phyloP scores from a whole-genome alignment of 2,113 vertebrate species.

The Gavia stellata region DNA sequence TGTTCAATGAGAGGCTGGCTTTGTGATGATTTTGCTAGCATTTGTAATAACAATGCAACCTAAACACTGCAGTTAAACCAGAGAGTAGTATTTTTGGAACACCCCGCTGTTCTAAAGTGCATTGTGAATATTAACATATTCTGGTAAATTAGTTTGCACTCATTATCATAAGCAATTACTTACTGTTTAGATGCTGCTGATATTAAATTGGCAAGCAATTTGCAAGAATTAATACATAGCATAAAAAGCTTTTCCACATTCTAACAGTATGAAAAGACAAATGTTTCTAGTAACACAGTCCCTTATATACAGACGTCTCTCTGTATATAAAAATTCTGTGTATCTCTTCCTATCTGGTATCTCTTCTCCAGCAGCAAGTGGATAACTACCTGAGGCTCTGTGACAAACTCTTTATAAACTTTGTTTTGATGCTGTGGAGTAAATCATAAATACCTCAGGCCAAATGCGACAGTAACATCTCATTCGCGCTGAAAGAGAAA shows the following conservation, averaged over 20 bases:
- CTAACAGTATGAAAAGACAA: conserved; percentile 39
- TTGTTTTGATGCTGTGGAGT: background rate
- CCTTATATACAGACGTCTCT: background rate
- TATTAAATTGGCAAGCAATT: conserved; percentile 80
- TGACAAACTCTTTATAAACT: conserved; percentile 20
- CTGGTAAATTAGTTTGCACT: conserved; percentile 85
- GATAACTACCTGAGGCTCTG: background rate
- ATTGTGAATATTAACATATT: conserved; percentile 80
- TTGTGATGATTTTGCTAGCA: conserved; percentile 62
- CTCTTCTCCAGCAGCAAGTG: background rate
- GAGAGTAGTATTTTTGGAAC: conserved; percentile 70
- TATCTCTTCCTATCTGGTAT: background rate
- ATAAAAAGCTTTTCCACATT: conserved; percentile 56
- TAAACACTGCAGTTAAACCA: conserved; percentile 66
- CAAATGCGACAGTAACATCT: background rate
- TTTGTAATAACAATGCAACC: conserved; percentile 55
- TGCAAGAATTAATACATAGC: conserved; percentile 75
- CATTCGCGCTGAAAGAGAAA: background rate
- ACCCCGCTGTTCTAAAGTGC: conserved; percentile 69
- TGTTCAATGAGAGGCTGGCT: conserved; percentile 56
- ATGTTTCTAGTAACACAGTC: conserved; percentile 2
- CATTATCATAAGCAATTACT: conserved; percentile 85
- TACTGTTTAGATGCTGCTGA: conserved; percentile 77
- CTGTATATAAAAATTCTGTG: background rate
- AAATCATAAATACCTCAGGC: conserved; percentile 10